Evolutionary conservation across 2,888 invertebrate genomes (phyloP).

Genomic region (Limulus polyphemus): DNA sequence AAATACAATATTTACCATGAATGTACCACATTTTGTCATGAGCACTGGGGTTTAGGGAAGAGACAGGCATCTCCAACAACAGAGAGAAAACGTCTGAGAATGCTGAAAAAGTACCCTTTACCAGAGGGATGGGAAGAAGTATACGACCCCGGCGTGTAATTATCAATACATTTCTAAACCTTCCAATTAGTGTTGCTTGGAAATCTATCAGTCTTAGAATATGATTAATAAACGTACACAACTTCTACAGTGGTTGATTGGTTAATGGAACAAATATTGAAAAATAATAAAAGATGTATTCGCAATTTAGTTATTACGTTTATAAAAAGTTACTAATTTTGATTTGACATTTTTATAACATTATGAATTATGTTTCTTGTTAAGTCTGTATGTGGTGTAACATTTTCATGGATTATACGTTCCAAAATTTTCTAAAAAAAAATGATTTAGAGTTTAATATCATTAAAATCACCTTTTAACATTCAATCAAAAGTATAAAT

Average conservation of each 20-base stretch:
- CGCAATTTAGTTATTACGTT: not conserved
- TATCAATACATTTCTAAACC: not conserved
- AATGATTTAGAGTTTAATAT: too few species aligned
- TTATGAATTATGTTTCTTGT: too few species aligned
- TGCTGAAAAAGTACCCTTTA: slow-evolving; percentile 73
- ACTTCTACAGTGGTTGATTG: too few species aligned
- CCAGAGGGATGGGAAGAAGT: slow-evolving; percentile 87
- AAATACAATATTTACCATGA: slow-evolving; percentile 88
- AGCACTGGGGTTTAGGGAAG: slow-evolving; percentile 57
- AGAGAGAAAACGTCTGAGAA: slow-evolving; percentile 45
- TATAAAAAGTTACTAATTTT: too few species aligned
- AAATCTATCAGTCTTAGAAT: not conserved
- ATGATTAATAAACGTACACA: not conserved
- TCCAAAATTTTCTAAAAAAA: too few species aligned
- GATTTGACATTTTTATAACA: too few species aligned
- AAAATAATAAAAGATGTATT: not conserved
- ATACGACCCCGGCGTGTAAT: slow-evolving; percentile 60
- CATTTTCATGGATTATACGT: too few species aligned
- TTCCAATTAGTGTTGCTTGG: too few species aligned
- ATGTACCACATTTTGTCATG: slow-evolving; percentile 76
- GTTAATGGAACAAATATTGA: not conserved
- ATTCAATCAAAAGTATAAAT: too few species aligned
- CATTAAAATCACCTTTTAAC: too few species aligned
- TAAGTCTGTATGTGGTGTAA: too few species aligned
- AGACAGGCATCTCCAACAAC: slow-evolving; percentile 20